phyloP scores from a whole-genome alignment of 2,797 vertebrate genomes.

The Octomys mimax region DNA sequence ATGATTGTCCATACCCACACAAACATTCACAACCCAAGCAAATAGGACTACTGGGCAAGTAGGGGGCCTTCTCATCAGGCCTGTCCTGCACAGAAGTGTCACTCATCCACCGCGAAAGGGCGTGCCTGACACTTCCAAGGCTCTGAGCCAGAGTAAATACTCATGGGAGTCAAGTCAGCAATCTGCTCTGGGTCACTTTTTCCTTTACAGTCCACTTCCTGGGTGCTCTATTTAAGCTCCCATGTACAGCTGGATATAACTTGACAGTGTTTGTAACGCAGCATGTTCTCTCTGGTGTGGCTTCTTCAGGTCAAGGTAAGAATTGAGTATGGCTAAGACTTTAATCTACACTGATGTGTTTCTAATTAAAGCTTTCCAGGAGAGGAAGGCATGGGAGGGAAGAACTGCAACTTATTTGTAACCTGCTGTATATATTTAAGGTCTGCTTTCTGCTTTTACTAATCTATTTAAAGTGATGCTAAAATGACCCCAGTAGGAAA shows the following conservation, averaged over 20 bases:
- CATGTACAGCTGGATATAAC: background rate
- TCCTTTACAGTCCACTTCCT: background rate
- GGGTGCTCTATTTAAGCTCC: background rate
- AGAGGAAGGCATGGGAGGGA: background rate
- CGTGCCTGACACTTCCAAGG: background rate
- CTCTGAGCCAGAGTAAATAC: background rate
- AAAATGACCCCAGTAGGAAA: background rate
- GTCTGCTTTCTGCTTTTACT: background rate
- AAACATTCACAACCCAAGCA: background rate
- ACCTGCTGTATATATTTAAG: conserved; percentile 30
- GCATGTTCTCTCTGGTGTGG: conserved; percentile 58
- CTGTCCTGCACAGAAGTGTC: background rate
- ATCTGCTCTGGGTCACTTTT: fast-evolving
- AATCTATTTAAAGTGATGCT: conserved; percentile 35
- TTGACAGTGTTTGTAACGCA: conserved; percentile 58
- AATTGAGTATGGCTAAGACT: conserved; percentile 82
- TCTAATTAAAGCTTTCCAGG: conserved; percentile 86
- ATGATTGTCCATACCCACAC: background rate
- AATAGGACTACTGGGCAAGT: background rate
- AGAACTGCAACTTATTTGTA: background rate
- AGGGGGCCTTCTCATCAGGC: background rate
- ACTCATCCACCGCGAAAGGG: background rate
- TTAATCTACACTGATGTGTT: conserved; percentile 86
- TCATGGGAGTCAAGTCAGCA: background rate
- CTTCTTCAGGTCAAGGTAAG: conserved; percentile 78